Evolutionary conservation across 1,140 invertebrate genomes (phyloP).

Genomic region (Drosophila bipectinata): DNA sequence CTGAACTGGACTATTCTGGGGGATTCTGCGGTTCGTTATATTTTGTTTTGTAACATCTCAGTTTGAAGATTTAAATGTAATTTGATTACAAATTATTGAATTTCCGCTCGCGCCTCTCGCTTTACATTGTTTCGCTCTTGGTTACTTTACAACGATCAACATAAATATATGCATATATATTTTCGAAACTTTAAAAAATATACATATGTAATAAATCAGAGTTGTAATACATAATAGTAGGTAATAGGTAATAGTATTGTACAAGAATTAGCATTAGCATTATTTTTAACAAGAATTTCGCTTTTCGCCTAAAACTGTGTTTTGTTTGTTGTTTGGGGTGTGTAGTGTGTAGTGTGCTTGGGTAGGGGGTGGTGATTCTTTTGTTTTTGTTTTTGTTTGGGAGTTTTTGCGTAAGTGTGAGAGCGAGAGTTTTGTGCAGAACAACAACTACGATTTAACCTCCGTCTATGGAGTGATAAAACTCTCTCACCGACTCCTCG

Average conservation of each 20-base stretch:
- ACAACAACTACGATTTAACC: constrained; percentile 81
- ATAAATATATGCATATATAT: constrained; percentile 68
- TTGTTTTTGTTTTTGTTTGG: constrained; percentile 27
- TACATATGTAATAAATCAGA: constrained; percentile 55
- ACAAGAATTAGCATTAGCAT: constrained; percentile 67
- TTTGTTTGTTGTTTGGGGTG: constrained; percentile 13
- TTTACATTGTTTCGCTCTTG: constrained; percentile 38
- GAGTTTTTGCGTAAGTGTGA: constrained; percentile 50
- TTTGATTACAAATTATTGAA: constrained; percentile 75
- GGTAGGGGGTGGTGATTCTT: constrained; percentile 9
- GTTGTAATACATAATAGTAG: constrained; percentile 70
- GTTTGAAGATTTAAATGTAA: constrained; percentile 66
- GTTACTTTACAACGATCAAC: constrained; percentile 77
- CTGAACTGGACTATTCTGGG: constrained; percentile 9
- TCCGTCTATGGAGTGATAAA: constrained; percentile 80
- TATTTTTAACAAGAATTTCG: constrained; percentile 77
- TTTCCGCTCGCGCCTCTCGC: constrained; percentile 27
- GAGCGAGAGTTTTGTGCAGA: constrained; percentile 78
- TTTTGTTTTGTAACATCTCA: constrained; percentile 59
- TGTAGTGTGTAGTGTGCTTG: constrained; percentile 8
- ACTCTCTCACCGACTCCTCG: constrained; percentile 80
- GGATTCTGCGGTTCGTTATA: constrained; percentile 25
- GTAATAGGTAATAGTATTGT: constrained; percentile 80
- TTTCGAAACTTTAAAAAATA: constrained; percentile 64
- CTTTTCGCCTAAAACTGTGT: constrained; percentile 44